phyloP scores from a whole-genome alignment of 2,888 invertebrate species.

The Plagodis pulveraria region DNA sequence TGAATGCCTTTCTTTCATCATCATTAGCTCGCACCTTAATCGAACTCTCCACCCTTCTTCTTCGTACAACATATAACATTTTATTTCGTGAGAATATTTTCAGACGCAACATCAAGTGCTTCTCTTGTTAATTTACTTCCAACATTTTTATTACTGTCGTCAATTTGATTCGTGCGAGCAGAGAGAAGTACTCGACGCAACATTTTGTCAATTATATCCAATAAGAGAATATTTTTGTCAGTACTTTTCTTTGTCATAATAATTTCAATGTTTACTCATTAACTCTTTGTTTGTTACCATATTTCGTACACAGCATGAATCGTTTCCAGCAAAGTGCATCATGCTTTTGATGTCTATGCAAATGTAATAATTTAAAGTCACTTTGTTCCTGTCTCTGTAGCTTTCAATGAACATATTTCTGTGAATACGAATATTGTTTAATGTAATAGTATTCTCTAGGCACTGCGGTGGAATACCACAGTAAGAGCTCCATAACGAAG shows the following conservation, averaged over 20 bases:
- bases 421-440: constrained; percentile 41
- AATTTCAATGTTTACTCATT: constrained; percentile 56
- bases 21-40: constrained; percentile 78
- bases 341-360: constrained; percentile 83
- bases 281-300: constrained; percentile 61
- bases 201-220: constrained; percentile 9
- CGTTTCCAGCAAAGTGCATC: constrained; percentile 77
- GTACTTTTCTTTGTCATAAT: constrained; percentile 69
- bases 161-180: constrained; percentile 57
- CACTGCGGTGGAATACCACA: constrained; percentile 35
- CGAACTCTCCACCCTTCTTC: constrained; percentile 77
- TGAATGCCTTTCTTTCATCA: constrained; percentile 84
- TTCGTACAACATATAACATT: constrained; percentile 59
- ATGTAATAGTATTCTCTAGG: constrained; percentile 39
- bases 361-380: constrained; percentile 53
- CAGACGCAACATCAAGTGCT: constrained; percentile 62
- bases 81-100: constrained; percentile 62
- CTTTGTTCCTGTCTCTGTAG: constrained; percentile 53
- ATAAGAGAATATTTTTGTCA: constrained; percentile 36
- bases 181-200: constrained; percentile 64
- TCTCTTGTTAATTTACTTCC: constrained; percentile 63
- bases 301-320: constrained; percentile 76
- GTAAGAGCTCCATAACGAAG: constrained; percentile 43
- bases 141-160: constrained; percentile 58
- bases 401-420: constrained; percentile 44